Base-by-base conservation (phyloP, 2,888 invertebrate genomes). In the Acrobasis suavella region DNA sequence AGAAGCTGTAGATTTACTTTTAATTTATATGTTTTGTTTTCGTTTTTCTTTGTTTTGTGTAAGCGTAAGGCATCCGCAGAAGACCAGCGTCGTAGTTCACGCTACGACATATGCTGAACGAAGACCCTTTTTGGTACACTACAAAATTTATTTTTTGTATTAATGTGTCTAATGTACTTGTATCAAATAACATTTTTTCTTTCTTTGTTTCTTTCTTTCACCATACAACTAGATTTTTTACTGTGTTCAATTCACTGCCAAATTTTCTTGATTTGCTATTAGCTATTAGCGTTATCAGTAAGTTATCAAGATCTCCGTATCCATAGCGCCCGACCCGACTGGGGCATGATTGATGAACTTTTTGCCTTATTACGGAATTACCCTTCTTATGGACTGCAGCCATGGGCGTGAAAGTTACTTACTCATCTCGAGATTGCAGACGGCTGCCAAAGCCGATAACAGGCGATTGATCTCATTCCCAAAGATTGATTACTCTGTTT, bases 301-400 rank as follows among this genome's bases (percentile, higher is more conserved):
- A 76, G 75, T 77, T 78, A 76, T 78, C 77, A 77, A 72, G 77
- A 81, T 79, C 74, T 32, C 38, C 71, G 71, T 70, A 69, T 68
- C 75, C 74, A 67, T 69, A 72, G 67, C 66, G 64, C 70, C 68
- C 74, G 75, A 81, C 54, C 61, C 49, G 75, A 75, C 76, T 71
- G 76, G 77, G 81, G 80, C 85, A 87, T 91, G 91, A 91, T 90
- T 88, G 89, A 91, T 91, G 86, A 70, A 75, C 81, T 79, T 83
- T 79, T 83, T 78, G 81, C 76, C 74, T 80, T 80, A 82, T 83
- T 83, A 81, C 79, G 68, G 73, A 72, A 72, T 67, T 72, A 72
- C 69, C 71, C 72, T 67, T 69, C 64, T 62, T 62, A 54, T 62
- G n/a, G 46, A 56, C 38, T 50, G 37, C n/a, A 61, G 32, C 37